A percentile compares a stretch with the other conserved stretches of the same genome.
Conservation (phyloP, 92 coral and sea anemone species). For the Parazoanthus atlanticus region DNA sequence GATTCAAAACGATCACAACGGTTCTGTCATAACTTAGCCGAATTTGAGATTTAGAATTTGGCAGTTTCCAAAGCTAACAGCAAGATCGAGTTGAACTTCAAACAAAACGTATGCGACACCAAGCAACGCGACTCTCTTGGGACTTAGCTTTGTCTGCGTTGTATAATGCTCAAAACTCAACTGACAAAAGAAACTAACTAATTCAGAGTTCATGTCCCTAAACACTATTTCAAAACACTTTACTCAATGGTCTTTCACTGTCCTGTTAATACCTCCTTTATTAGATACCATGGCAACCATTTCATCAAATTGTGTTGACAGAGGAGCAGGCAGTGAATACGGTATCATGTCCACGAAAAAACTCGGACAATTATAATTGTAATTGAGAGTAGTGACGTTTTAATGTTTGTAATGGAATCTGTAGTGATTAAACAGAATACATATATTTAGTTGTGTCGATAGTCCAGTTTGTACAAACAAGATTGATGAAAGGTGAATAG, state of each 20-base stretch:
- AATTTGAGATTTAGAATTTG: not conserved
- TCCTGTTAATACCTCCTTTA: slow-evolving; percentile 46
- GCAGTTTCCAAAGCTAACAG: not conserved
- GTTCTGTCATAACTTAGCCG: slow-evolving; percentile 12
- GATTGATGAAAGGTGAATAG: not conserved
- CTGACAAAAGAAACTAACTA: not conserved
- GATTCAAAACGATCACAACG: not conserved
- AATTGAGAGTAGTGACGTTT: slow-evolving; percentile 16
- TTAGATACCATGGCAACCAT: slow-evolving; percentile 44
- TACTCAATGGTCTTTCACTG: slow-evolving; percentile 15
- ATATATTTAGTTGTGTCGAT: not conserved
- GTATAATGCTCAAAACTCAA: not conserved
- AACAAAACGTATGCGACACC: slow-evolving; percentile 42
- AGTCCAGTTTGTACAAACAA: not conserved
- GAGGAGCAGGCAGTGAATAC: not conserved
- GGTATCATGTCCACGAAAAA: not conserved
- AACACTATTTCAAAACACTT: slow-evolving; percentile 19
- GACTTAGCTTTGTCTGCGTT: slow-evolving; percentile 7
- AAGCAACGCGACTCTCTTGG: slow-evolving; percentile 55
- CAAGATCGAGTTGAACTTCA: slow-evolving; percentile 3
- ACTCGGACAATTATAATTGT: slow-evolving; percentile 13
- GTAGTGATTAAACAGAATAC: not conserved
- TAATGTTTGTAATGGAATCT: not conserved
- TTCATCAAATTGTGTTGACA: not conserved
- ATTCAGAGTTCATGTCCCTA: slow-evolving; percentile 25